Base-by-base conservation (phyloP, 2,797 vertebrate species). In the Loriculus beryllinus region DNA sequence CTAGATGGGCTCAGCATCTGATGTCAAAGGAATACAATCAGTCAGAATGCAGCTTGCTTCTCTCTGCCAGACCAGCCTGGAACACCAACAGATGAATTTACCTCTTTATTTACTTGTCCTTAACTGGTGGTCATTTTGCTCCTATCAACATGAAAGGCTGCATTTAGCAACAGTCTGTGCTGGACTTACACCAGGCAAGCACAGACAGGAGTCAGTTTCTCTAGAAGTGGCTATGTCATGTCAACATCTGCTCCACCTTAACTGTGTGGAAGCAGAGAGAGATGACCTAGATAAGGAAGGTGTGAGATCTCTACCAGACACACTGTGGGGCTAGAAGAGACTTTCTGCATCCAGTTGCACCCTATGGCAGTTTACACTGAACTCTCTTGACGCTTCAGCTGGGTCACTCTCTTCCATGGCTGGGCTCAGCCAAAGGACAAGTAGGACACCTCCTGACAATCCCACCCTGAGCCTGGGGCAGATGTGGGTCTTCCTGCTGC, bases 391-490 rank as follows among this genome's bases (percentile, higher is more conserved):
- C 15, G 18, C 23, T 6, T 37, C 1, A 29, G 23, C 31, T 70
- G 22, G 33, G 52, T 18, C 12, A 39, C 20, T 10, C 20, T 76
- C 35, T 42, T 47, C 71, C 31, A 20, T 0, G 10, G 47, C 63
- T 29, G 23, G 12, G 31, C 29, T 89, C 12, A 37, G 33, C 17
- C 28, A 40, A 77, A 26, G 43, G 64, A 57, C 0, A 0, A 89
- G 31, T 9, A 59, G 0, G 5, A 35, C 0, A 1, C 19, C 33
- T n/a, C 67, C 21, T 3, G 19, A 52, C 19, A 74, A 39, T 4
- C 7, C 14, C n/a, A 52, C 0, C 2, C 3, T 0, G 2, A 77
- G 35, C 13, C 1, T 0, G 0, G 20, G 26, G 52, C 28, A 56
- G 40, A 9, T 1, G 2, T 2, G 4, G 7, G 19, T 75, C 35